Base-by-base conservation (phyloP, 2,113 vertebrate species). In the Vulpes lagopus region DNA sequence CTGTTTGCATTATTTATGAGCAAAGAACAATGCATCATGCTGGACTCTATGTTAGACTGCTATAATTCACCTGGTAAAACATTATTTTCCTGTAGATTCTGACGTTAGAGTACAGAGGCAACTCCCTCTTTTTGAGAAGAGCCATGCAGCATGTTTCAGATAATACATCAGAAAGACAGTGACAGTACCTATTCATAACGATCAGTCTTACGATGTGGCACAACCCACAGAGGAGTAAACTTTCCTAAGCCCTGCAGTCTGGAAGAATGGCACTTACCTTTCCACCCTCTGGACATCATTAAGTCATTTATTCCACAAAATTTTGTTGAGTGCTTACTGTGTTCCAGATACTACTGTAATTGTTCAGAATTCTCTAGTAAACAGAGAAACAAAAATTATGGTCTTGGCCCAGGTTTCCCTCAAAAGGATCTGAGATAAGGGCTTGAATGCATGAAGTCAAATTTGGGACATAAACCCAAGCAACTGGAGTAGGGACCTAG, bases 1-100 rank as follows among this genome's bases (percentile, higher is more conserved):
- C 20, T 96, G 67, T 80, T 69, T 92, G 96, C 27, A 97, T 98
- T 98, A 98, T 98, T 98, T 98, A 97, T 98, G 96, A 97, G 86
- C 80, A 85, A 88, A 73, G 62, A 90, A 80, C 82, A 98, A 98
- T 97, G 84, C 53, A 96, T 97, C 95, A 95, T 23, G n/a, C 67
- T 95, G 23, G 96, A 74, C 32, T 97, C 94, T 88, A 86, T 62
- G 19, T 22, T 93, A 65, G 53, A 94, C 91, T 27, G 8, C 91
- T 95, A 87, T 97, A 98, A 97, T 98, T 97, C 98, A 98, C 96
- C 60, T 97, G 97, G 89, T 89, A 87, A 98, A 97, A 93, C 65
- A 96, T 79, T 80, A 96, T 97, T 98, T 92, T 93, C 38, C 76
- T 89, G 30, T 30, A 89, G 49, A 84, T 85, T 80, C 71, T 95